phyloP scores from a whole-genome alignment of 2,888 invertebrate genomes.

The Drosophila quinaria region DNA sequence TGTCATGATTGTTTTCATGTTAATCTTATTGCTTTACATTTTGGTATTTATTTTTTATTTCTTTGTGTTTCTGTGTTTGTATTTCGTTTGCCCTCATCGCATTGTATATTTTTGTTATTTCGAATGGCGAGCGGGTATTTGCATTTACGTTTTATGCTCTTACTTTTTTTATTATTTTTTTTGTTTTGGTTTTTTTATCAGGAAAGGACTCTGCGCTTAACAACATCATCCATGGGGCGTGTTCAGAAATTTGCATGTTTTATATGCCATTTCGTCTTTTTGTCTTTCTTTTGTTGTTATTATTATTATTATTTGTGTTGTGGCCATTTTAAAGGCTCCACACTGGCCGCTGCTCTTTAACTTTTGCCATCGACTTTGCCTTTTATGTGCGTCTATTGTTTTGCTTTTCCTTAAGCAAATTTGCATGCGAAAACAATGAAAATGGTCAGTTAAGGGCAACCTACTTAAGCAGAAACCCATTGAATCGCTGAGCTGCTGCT shows the following conservation, averaged over 20 bases:
- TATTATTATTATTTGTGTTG: constrained; percentile 33
- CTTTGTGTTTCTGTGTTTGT: constrained; percentile 42
- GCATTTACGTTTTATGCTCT: constrained; percentile 75
- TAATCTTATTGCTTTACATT: constrained; percentile 77
- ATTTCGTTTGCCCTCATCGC: constrained; percentile 41
- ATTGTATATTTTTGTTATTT: constrained; percentile 60
- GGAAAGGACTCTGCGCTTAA: constrained; percentile 51
- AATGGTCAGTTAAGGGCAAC: constrained; percentile 64
- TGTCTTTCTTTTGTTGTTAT: constrained; percentile 25
- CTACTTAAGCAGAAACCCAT: constrained; percentile 43
- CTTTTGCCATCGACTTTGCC: constrained; percentile 34
- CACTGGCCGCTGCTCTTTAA: constrained; percentile 51
- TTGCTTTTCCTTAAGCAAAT: constrained; percentile 52
- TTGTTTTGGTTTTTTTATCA: constrained; percentile 19
- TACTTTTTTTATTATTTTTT: constrained; percentile 47
- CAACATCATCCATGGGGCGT: constrained; percentile 74
- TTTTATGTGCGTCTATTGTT: constrained; percentile 59
- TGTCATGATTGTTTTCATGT: constrained; percentile 83
- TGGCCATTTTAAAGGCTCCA: constrained; percentile 55
- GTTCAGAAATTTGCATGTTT: constrained; percentile 75
- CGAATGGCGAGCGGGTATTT: constrained; percentile 64
- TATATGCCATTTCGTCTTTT: constrained; percentile 51
- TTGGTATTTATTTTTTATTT: constrained; percentile 40
- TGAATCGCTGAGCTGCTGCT: constrained; percentile 28
- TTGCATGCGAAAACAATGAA: constrained; percentile 78